These are phyloP conservation scores for Beris chalybata DNA, from an alignment of 2,888 invertebrate species.

Conservation along the genomic window DNA sequence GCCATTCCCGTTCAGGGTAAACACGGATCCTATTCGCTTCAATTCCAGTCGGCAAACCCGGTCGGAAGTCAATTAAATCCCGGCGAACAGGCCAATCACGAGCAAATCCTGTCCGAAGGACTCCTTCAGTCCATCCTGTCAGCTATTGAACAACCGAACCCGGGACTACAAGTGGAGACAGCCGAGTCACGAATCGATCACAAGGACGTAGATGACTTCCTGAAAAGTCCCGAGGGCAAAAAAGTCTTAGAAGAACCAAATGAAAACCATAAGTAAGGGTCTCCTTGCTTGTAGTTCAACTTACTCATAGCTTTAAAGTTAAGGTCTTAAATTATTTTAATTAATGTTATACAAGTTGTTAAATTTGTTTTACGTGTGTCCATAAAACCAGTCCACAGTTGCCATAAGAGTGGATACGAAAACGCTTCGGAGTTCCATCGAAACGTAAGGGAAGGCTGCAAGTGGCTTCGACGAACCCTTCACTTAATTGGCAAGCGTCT, in stretches of 20 bases:
- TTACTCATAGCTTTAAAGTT: slow-evolving; percentile 27
- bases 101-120: slow-evolving; percentile 76
- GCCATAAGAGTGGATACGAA: background rate
- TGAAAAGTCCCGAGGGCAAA: slow-evolving; percentile 35
- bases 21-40: slow-evolving; percentile 70
- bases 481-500: no score
- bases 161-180: slow-evolving; percentile 23
- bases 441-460: no score
- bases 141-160: slow-evolving; percentile 74
- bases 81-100: slow-evolving; percentile 59
- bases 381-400: background rate
- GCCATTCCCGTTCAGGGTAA: slow-evolving; percentile 62
- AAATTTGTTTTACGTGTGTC: background rate
- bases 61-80: slow-evolving; percentile 33
- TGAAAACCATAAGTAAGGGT: slow-evolving; percentile 26
- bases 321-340: slow-evolving; percentile 27
- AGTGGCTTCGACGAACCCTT: no score
- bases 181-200: slow-evolving; percentile 30
- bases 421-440: no score
- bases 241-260: slow-evolving; percentile 28
- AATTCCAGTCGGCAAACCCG: slow-evolving; percentile 72
- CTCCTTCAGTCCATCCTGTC: slow-evolving; percentile 78
- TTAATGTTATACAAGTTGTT: slow-evolving; percentile 6
- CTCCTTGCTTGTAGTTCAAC: slow-evolving; percentile 3
- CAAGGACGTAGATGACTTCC: slow-evolving; percentile 36